phyloP scores from a whole-genome alignment of 1,140 invertebrate species.

The Brachionus rotundiformis region DNA sequence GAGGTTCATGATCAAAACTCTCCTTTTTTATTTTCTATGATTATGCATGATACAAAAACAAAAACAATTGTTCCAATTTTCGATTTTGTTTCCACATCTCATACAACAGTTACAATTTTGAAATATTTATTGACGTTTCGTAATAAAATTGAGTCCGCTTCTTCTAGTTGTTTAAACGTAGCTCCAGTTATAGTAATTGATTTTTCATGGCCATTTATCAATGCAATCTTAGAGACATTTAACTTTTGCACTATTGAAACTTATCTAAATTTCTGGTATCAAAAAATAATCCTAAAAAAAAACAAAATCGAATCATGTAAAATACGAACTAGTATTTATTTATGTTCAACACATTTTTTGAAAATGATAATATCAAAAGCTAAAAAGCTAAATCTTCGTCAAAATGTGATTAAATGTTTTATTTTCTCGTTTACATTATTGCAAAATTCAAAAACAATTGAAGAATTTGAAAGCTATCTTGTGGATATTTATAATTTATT shows the following conservation, averaged over 20 bases:
- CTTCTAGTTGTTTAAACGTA: not conserved
- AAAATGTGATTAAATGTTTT: not conserved
- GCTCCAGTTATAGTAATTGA: not conserved
- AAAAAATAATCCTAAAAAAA: constrained; percentile 2
- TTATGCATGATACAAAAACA: constrained; percentile 1
- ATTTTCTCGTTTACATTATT: not conserved
- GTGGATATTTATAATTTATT: not conserved
- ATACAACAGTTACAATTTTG: not conserved
- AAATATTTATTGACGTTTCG: constrained; percentile 8
- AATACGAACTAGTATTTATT: not conserved
- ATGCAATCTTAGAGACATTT: not conserved
- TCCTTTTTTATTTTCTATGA: constrained; percentile 30
- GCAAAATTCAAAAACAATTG: not conserved
- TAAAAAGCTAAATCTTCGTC: not conserved
- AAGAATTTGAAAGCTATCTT: constrained; percentile 23
- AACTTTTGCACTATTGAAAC: not conserved
- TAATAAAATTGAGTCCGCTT: not conserved
- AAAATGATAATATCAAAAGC: constrained; percentile 6
- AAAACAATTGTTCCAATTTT: constrained; percentile 29
- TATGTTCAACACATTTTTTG: constrained; percentile 45
- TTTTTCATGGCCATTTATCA: constrained; percentile 27
- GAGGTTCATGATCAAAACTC: not conserved
- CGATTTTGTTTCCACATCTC: constrained; percentile 22
- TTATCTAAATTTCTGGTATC: not conserved
- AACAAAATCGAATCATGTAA: not conserved